Evolutionary conservation across 1,140 invertebrate genomes (phyloP).

Genomic region (Drosophila ficusphila): DNA sequence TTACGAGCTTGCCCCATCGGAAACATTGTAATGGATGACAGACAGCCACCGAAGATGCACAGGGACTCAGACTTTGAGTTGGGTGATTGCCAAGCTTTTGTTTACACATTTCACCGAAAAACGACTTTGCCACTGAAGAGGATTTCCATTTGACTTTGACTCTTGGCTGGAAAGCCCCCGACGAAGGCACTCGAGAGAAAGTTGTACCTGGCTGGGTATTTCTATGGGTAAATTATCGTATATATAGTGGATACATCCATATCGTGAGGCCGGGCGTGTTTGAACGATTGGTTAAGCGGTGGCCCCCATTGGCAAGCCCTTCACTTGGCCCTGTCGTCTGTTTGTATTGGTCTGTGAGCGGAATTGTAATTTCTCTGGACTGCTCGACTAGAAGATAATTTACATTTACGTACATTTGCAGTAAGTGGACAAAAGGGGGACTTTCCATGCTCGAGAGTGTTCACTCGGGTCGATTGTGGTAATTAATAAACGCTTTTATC

Average conservation of each 20-base stretch:
- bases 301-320: slow-evolving; percentile 62
- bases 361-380: slow-evolving; percentile 68
- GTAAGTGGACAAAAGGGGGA: slow-evolving; percentile 31
- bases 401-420: slow-evolving; percentile 35
- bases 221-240: slow-evolving; percentile 4
- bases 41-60: slow-evolving; percentile 21
- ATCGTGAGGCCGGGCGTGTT: slow-evolving; percentile 14
- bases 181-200: slow-evolving; percentile 15
- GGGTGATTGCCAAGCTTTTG: slow-evolving; percentile 34
- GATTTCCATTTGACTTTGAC: slow-evolving; percentile 65
- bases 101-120: slow-evolving; percentile 39
- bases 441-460: slow-evolving; percentile 55
- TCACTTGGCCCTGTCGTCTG: slow-evolving; percentile 40
- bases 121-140: slow-evolving; percentile 25
- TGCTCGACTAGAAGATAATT: slow-evolving; percentile 33
- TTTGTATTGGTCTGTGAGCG: slow-evolving; percentile 21
- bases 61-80: slow-evolving; percentile 9
- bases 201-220: slow-evolving; percentile 7
- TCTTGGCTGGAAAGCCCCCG: slow-evolving; percentile 34
- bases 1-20: slow-evolving; percentile 40
- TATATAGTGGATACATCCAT: slow-evolving; percentile 18
- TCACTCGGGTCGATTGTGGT: slow-evolving; percentile 28
- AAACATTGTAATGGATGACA: slow-evolving; percentile 14
- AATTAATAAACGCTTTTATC: slow-evolving; percentile 73
- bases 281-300: slow-evolving; percentile 30